Evolutionary conservation across 2,888 invertebrate genomes (phyloP).

Genomic region (Drosophila anomelani): DNA sequence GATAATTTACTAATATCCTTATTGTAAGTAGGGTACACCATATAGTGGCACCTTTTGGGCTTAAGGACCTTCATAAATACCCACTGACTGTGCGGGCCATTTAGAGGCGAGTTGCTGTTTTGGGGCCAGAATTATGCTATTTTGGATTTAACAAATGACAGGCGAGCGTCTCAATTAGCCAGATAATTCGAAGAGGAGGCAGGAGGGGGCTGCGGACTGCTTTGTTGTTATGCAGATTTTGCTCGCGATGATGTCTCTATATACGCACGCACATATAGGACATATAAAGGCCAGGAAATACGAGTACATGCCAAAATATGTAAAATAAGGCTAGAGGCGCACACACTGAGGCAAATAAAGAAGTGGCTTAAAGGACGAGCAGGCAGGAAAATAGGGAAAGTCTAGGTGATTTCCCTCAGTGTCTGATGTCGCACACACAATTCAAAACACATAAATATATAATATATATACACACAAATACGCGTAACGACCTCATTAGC

Average conservation of each 20-base stretch:
- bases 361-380: too few species aligned
- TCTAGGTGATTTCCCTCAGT: background rate
- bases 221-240: conserved; percentile 37
- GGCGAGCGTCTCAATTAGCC: conserved; percentile 67
- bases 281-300: too few species aligned
- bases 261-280: background rate
- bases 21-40: background rate
- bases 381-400: too few species aligned
- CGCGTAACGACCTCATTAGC: conserved; percentile 83
- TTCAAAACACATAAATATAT: conserved; percentile 73
- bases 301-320: conserved; percentile 22
- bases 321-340: conserved; percentile 5
- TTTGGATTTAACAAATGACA: conserved; percentile 58
- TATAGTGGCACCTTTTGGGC: background rate
- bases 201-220: background rate
- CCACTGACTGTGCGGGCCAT: conserved; percentile 24
- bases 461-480: conserved; percentile 79
- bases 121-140: conserved; percentile 39
- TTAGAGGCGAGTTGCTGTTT: conserved; percentile 36
- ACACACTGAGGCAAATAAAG: background rate
- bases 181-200: conserved; percentile 17
- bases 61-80: background rate
- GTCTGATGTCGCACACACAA: conserved; percentile 50
- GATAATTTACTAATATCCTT: too few species aligned
- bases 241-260: conserved; percentile 27